phyloP scores from a whole-genome alignment of 2,113 vertebrate genomes.

The Columbina picui region DNA sequence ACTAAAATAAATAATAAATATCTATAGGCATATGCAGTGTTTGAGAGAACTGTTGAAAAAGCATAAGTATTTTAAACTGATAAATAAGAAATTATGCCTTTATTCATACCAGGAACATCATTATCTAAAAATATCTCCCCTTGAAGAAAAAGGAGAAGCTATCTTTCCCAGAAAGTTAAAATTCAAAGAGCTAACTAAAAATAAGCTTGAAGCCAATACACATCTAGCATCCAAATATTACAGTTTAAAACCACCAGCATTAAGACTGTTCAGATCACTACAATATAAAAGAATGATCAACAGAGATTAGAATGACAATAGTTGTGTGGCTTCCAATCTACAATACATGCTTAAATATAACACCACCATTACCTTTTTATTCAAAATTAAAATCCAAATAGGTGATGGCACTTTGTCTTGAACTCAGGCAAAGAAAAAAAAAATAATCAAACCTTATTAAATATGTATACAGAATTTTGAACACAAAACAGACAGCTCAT shows the following conservation, averaged over 20 bases:
- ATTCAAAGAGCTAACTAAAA: neutral
- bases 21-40: too few species aligned
- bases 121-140: neutral
- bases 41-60: neutral
- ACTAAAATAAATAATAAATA: slow-evolving; percentile 72
- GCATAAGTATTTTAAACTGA: neutral
- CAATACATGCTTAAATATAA: neutral
- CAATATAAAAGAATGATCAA: neutral
- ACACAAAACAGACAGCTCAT: neutral
- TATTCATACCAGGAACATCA: neutral
- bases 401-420: neutral
- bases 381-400: neutral
- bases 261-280: neutral
- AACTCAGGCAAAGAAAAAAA: neutral
- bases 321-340: neutral
- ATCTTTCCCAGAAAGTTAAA: neutral
- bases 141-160: neutral
- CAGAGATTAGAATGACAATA: neutral
- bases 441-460: neutral
- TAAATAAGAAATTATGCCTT: neutral
- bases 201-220: neutral
- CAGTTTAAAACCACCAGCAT: neutral
- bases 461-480: neutral
- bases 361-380: neutral
- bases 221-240: neutral